These are phyloP conservation scores for Aleadryas rufinucha DNA, from an alignment of 2,113 vertebrate species.

Conservation along the genomic window DNA sequence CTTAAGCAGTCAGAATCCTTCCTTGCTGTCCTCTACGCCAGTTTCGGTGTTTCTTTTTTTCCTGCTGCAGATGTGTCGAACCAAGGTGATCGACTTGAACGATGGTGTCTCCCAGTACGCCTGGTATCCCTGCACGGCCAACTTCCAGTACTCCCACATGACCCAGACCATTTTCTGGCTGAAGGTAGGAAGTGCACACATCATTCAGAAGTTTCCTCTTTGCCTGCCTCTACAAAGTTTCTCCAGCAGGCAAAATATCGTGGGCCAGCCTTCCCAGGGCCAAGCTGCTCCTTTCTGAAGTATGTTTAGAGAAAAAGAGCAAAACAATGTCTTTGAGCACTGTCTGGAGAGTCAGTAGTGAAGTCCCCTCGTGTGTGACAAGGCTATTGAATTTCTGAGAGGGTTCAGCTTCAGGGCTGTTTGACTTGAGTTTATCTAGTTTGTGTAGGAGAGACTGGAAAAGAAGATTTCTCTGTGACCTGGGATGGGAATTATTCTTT, in stretches of 20 bases:
- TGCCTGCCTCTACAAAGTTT: not conserved
- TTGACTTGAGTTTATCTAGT: not conserved
- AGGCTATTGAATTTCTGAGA: constrained; percentile 31
- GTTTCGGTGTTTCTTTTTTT: not conserved
- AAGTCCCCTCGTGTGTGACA: not conserved
- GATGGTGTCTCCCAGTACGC: constrained; percentile 91
- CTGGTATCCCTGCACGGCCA: constrained; percentile 92
- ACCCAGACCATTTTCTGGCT: constrained; percentile 83
- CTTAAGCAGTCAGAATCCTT: not conserved
- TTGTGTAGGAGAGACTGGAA: not conserved
- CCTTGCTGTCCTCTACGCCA: accelerated
- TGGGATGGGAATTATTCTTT: not conserved
- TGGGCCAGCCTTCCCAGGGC: not conserved
- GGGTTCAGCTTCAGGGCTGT: not conserved
- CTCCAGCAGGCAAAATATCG: not conserved
- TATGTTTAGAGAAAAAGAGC: not conserved
- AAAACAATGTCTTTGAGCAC: not conserved
- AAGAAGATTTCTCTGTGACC: not conserved
- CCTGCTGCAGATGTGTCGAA: constrained; percentile 83
- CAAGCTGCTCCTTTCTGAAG: not conserved
- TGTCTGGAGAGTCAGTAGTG: not conserved
- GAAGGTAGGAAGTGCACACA: constrained; percentile 74
- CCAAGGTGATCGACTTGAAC: constrained; percentile 90
- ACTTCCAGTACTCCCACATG: constrained; percentile 72
- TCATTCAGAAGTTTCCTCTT: not conserved